Conservation (phyloP, 1,140 invertebrate genomes). For the Rhyacophila brunnea region DNA sequence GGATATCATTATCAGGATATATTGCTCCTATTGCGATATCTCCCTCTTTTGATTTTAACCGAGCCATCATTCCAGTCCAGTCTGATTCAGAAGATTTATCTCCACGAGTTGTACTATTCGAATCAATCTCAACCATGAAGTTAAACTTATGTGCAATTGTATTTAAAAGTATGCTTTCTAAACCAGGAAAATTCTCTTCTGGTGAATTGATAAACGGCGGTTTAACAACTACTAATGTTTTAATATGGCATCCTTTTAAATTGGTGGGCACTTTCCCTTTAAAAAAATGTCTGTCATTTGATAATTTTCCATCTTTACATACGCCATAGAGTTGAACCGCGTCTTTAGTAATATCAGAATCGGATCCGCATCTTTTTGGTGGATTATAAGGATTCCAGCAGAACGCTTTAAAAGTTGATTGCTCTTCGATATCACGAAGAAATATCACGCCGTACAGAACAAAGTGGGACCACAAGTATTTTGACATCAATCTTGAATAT, state of each 20-base stretch:
- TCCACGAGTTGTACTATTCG: constrained; percentile 42
- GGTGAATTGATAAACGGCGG: constrained; percentile 44
- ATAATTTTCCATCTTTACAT: constrained; percentile 39
- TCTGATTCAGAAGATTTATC: constrained; percentile 39
- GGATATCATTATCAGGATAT: constrained; percentile 56
- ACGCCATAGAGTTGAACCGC: constrained; percentile 39
- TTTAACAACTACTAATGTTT: constrained; percentile 41
- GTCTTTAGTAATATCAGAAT: constrained; percentile 40
- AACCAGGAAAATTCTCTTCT: constrained; percentile 35
- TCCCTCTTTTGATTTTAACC: constrained; percentile 43
- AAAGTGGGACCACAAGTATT: constrained; percentile 41
- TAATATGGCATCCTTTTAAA: constrained; percentile 41
- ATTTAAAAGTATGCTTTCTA: constrained; percentile 41
- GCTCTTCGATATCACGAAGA: constrained; percentile 36
- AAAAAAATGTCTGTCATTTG: constrained; percentile 36
- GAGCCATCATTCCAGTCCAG: constrained; percentile 51
- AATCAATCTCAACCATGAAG: constrained; percentile 37
- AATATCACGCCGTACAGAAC: constrained; percentile 40
- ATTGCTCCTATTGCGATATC: constrained; percentile 54
- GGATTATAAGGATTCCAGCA: constrained; percentile 47
- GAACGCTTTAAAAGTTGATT: constrained; percentile 39
- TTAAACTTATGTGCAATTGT: constrained; percentile 37
- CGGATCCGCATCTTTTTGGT: constrained; percentile 43
- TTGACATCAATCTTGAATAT: constrained; percentile 40
- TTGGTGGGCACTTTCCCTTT: constrained; percentile 39